Percentiles rank a stretch among this genome's conserved stretches.
These are phyloP conservation scores for Zaprionus davidi DNA, from an alignment of 1,140 invertebrate species.

Conservation along the genomic window DNA sequence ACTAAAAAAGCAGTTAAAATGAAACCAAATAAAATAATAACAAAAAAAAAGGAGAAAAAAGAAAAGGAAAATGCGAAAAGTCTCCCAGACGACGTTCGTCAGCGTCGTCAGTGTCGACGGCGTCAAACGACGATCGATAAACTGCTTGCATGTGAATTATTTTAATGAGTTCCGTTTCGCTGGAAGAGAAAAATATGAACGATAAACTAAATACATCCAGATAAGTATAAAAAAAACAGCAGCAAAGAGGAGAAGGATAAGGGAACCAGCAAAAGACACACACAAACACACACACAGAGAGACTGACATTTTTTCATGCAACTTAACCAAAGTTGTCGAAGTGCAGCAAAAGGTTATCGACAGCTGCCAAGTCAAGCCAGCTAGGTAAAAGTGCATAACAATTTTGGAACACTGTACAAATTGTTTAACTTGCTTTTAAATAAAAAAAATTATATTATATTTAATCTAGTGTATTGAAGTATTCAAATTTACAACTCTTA, in stretches of 20 bases:
- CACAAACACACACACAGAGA: slow-evolving; percentile 15
- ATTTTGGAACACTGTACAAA: not conserved
- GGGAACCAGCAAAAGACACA: slow-evolving; percentile 35
- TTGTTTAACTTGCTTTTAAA: not conserved
- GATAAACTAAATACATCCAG: slow-evolving; percentile 78
- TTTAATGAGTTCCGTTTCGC: slow-evolving; percentile 81
- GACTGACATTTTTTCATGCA: slow-evolving; percentile 57
- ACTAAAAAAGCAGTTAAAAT: slow-evolving; percentile 41
- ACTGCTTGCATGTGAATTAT: slow-evolving; percentile 81
- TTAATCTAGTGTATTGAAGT: not conserved
- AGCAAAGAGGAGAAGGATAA: slow-evolving; percentile 16
- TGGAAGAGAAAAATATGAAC: slow-evolving; percentile 79
- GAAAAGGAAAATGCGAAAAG: slow-evolving; percentile 30
- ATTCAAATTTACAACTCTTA: no score
- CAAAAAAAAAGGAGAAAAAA: slow-evolving; percentile 20
- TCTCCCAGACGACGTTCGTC: slow-evolving; percentile 71
- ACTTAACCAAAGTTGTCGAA: slow-evolving; percentile 16
- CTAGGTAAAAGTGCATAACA: not conserved
- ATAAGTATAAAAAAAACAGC: slow-evolving; percentile 48
- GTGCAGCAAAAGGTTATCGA: slow-evolving; percentile 48
- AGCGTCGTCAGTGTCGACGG: slow-evolving; percentile 62
- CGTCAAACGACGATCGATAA: slow-evolving; percentile 78
- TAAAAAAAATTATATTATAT: not conserved
- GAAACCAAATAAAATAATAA: slow-evolving; percentile 52
- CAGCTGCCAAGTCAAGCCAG: slow-evolving; percentile 16